These are phyloP conservation scores for Limanda limanda DNA, from an alignment of 2,113 vertebrate species.

Conservation along the genomic window DNA sequence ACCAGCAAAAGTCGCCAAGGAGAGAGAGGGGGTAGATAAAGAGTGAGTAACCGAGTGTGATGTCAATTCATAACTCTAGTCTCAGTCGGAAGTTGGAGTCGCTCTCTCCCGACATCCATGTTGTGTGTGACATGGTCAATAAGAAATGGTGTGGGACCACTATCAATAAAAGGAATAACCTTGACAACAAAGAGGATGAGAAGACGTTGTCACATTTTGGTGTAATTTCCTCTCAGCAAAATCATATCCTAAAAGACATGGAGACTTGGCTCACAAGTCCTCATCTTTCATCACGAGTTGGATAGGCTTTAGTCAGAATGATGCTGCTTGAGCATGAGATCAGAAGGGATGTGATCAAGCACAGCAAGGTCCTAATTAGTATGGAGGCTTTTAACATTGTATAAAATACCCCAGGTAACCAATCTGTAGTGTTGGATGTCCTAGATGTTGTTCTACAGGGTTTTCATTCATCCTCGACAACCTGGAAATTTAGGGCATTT, in stretches of 20 bases:
- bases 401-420: background rate
- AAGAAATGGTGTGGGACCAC: slow-evolving; percentile 12
- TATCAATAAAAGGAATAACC: slow-evolving; percentile 20
- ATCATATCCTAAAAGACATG: background rate
- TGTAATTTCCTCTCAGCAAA: background rate
- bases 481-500: no score
- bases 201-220: background rate
- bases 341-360: background rate
- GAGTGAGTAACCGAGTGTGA: background rate
- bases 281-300: background rate
- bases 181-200: slow-evolving; percentile 10
- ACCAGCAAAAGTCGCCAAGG: slow-evolving; percentile 25
- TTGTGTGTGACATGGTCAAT: slow-evolving; percentile 18
- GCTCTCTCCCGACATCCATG: slow-evolving; percentile 25
- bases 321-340: background rate
- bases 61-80: slow-evolving; percentile 45
- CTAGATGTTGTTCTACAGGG: background rate
- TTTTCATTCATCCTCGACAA: no score
- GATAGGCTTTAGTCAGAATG: background rate
- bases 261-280: background rate
- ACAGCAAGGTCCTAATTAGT: background rate
- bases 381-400: background rate
- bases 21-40: slow-evolving; percentile 24
- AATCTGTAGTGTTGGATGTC: background rate
- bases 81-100: slow-evolving; percentile 25